phyloP scores from a whole-genome alignment of 1,140 invertebrate species.

The Pinna nobilis region DNA sequence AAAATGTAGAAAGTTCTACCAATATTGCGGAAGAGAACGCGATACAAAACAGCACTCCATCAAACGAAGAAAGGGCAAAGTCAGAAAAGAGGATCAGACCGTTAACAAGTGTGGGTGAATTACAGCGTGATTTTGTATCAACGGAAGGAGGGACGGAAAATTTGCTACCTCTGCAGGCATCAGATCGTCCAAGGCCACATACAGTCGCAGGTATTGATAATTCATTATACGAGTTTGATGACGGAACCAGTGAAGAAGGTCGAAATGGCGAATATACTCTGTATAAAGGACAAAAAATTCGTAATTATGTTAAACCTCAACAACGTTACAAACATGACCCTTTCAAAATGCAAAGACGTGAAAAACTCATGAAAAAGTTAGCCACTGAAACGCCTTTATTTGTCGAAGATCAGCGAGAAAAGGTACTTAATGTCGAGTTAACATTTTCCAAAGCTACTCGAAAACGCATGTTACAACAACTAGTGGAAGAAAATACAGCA shows the following conservation, averaged over 20 bases:
- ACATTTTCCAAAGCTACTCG: conserved; percentile 32
- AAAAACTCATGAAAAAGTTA: conserved; percentile 36
- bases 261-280: conserved; percentile 10
- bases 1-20: not conserved
- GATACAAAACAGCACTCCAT: not conserved
- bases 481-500: conserved; percentile 27
- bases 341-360: conserved; percentile 32
- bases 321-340: conserved; percentile 41
- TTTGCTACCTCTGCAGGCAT: too few relatives aligned
- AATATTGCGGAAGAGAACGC: not conserved
- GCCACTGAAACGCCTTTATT: conserved; percentile 18
- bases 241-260: conserved; percentile 6
- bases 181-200: conserved; percentile 4
- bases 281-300: conserved; percentile 30
- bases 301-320: conserved; percentile 40
- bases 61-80: not conserved
- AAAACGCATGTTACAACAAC: conserved; percentile 28
- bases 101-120: not conserved
- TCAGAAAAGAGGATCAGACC: not conserved
- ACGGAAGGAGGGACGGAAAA: too few relatives aligned
- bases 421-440: conserved; percentile 7
- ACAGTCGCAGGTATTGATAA: conserved; percentile 1
- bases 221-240: not conserved
- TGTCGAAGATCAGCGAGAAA: conserved; percentile 16
- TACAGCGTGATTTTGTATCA: too few relatives aligned